Conservation (phyloP, 2,113 vertebrate species). For the Riparia riparia region DNA sequence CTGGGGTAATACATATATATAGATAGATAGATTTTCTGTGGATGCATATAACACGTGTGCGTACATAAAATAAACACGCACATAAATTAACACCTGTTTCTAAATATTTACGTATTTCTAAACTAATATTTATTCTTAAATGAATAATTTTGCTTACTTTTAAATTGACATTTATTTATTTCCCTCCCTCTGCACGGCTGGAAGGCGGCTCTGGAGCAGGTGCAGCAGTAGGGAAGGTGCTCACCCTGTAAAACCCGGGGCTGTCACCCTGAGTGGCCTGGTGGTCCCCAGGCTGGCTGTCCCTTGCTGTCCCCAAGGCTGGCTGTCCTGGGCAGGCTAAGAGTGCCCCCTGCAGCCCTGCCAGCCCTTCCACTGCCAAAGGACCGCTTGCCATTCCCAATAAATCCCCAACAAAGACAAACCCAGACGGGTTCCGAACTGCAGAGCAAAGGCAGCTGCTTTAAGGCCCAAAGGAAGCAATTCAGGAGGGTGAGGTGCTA, state of each 20-base stretch:
- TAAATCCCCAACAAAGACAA: background rate
- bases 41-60: too few species aligned
- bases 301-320: background rate
- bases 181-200: background rate
- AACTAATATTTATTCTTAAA: background rate
- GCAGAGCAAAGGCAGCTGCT: background rate
- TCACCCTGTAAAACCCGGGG: background rate
- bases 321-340: conserved; percentile 53
- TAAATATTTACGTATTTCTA: background rate
- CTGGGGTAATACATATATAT: background rate
- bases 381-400: background rate
- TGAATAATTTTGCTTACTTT: background rate
- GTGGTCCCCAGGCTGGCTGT: background rate
- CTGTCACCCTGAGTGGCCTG: background rate
- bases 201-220: background rate
- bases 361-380: background rate
- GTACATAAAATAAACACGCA: background rate
- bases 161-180: background rate
- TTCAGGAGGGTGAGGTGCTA: background rate
- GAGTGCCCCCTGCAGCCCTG: conserved; percentile 76
- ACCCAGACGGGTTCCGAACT: background rate
- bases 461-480: background rate
- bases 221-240: background rate
- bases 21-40: too few species aligned
- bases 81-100: background rate